Evolutionary conservation across 2,113 vertebrate species (phyloP), one percentile per base, ranked within the genome.

Genomic region (Hemiprocne comata): DNA sequence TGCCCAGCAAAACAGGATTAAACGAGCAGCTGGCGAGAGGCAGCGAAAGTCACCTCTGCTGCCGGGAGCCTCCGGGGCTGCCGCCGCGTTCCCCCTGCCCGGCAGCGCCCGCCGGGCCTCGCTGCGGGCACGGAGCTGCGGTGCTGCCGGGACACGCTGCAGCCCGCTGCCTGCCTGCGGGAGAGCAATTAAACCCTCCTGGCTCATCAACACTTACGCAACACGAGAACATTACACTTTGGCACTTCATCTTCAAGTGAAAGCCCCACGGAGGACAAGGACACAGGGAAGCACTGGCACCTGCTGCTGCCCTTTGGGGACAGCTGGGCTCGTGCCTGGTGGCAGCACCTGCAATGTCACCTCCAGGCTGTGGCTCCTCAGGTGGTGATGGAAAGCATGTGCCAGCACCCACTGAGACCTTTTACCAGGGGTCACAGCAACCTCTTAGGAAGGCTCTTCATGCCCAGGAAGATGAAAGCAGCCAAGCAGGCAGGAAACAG

Each of bases 311-410:
- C 64, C 54, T 14, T 4, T 2, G 64, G 57, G 50, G 10, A 33
- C 44, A 16, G 33, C 75, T 36, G 77, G 88, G 82, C 65, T 36
- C 9, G 12, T 2, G n/a, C 15, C 6, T 2, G 46, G 46, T 23
- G 48, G 36, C 28, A 4, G 21, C 0, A 6, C 38, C 50, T 3
- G 3, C 16, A 1, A 2, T 12, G 25, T 3, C 46, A 3, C 5
- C 70, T 10, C 13, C 1, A 3, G 78, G 51, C 5, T 24, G 2
- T 15, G 75, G 53, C 57, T 58, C 13, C 72, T 48, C 2, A 0
- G 6, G 36, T 0, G 10, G 33, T 0, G 26, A n/a, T 7, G 18
- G 46, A 11, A 58, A 65, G 40, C n/a, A 10, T 9, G 0, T 3
- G 29, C 50, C 33, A 42, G 18, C 1, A 11, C 17, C 64, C 64